Conservation (phyloP, 2,113 vertebrate genomes). For the Dromas ardeola region DNA sequence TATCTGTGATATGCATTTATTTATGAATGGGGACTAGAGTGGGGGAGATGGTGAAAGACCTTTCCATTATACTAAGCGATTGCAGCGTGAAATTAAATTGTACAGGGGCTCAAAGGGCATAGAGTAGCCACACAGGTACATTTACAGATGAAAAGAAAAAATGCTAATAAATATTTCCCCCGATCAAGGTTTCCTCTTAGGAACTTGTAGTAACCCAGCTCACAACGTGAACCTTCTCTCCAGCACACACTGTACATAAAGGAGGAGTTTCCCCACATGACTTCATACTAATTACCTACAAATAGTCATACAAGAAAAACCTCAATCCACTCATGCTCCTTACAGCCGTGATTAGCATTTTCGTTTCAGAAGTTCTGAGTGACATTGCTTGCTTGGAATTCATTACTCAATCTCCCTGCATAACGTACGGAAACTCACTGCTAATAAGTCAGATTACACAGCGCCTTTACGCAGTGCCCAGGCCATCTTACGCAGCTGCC, state of each 20-base stretch:
- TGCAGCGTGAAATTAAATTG: conserved; percentile 8
- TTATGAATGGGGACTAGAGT: conserved; percentile 11
- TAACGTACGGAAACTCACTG: background rate
- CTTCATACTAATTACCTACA: conserved; percentile 53
- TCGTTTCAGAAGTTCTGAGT: background rate
- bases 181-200: background rate
- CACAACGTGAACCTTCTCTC: background rate
- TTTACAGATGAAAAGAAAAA: conserved; percentile 28
- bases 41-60: background rate
- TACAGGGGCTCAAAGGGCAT: background rate
- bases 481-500: background rate
- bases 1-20: conserved; percentile 5
- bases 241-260: background rate
- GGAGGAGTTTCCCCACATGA: conserved; percentile 31
- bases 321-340: conserved; percentile 42
- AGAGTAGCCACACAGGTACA: background rate
- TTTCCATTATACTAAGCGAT: background rate
- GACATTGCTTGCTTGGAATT: background rate
- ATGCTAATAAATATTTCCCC: conserved; percentile 29
- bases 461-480: background rate
- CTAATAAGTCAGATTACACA: background rate
- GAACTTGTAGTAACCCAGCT: conserved; percentile 16
- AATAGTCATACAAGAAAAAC: conserved; percentile 41
- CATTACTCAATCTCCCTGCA: conserved; percentile 24
- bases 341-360: conserved; percentile 35